phyloP scores from a whole-genome alignment of 2,888 invertebrate species.

The Drosophila robusta region DNA sequence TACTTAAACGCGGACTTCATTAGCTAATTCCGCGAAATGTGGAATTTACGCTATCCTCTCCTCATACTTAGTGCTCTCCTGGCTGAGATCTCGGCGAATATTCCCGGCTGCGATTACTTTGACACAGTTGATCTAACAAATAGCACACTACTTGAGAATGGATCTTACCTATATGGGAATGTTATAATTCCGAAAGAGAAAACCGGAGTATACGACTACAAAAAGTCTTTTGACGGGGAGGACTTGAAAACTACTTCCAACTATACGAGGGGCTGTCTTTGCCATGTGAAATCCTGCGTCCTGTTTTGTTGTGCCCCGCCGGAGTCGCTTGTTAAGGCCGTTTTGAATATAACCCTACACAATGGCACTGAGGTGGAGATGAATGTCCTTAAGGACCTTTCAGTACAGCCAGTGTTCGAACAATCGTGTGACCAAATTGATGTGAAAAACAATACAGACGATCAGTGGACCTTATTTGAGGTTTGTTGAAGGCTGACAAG shows the following conservation, averaged over 20 bases:
- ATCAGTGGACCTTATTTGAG: slow-evolving; percentile 35
- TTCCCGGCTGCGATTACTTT: slow-evolving; percentile 37
- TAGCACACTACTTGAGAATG: slow-evolving; percentile 35
- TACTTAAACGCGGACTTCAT: no score
- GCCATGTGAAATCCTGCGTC: slow-evolving; percentile 73
- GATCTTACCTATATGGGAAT: slow-evolving; percentile 56
- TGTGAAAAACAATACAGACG: background rate
- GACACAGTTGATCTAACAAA: slow-evolving; percentile 58
- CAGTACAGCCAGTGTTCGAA: background rate
- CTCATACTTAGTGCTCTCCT: background rate
- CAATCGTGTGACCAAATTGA: slow-evolving; percentile 14
- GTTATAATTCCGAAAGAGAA: slow-evolving; percentile 48
- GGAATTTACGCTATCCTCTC: background rate
- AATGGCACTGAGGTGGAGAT: background rate
- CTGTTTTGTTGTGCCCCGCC: slow-evolving; percentile 64
- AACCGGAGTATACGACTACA: slow-evolving; percentile 39
- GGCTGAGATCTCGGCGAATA: background rate
- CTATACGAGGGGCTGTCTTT: slow-evolving; percentile 67
- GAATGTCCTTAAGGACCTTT: slow-evolving; percentile 5
- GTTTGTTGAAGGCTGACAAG: background rate
- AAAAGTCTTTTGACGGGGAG: background rate
- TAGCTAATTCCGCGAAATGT: slow-evolving; percentile 2
- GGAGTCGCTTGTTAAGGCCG: background rate
- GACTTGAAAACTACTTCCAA: rapidly evolving
- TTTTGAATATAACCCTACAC: slow-evolving; percentile 10